Evolutionary conservation across 2,888 invertebrate species (phyloP), one percentile per base, ranked within the genome.

Genomic region (Notodromas monacha): DNA sequence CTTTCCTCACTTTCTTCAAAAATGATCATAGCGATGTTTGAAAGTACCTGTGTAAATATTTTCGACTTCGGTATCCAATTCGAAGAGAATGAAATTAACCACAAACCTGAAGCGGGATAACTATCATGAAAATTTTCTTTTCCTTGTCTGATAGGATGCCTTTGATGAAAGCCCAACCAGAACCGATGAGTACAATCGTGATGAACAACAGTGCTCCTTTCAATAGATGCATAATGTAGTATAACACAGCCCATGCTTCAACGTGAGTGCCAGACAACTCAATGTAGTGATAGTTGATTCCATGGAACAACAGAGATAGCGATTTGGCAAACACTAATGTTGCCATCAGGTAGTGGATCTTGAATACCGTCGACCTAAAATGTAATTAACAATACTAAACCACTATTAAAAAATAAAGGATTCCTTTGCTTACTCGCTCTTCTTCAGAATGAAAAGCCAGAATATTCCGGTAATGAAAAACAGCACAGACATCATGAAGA

Each of bases 151-250:
- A 74, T 14, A 96, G 56, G 38, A 96, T 77, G 48, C 89, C 81
- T 45, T 92, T 92, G 40, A 96, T 81, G 47, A 92, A 96, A 26
- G 86, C 84, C 81, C 89, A 96, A 0, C 96, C 96, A 4, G 92
- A 86, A 29, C 92, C 92, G 39, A 96, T 77, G 8, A 96, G 58
- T 8, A 92, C 70, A 38, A 96, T 70, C 0, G 86, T 86, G 34
- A 89, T 79, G 45, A 96, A 92, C 30, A 96, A 53, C 28, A 96
- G 65, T 0, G 81, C 76, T 8, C 79, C 77, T 50, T 77, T 76
- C 33, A 81, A 74, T 65, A 96, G 57, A 57, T 96, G 92, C n/a
- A 84, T 81, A 31, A 92, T 70, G 44, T 92, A 96, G 48, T 70
- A 96, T 2, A 96, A 54, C 40, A 92, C 76, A 1, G 92, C 92